Base-by-base conservation (phyloP, 1,140 invertebrate genomes). In the Aphelenchoides besseyi region DNA sequence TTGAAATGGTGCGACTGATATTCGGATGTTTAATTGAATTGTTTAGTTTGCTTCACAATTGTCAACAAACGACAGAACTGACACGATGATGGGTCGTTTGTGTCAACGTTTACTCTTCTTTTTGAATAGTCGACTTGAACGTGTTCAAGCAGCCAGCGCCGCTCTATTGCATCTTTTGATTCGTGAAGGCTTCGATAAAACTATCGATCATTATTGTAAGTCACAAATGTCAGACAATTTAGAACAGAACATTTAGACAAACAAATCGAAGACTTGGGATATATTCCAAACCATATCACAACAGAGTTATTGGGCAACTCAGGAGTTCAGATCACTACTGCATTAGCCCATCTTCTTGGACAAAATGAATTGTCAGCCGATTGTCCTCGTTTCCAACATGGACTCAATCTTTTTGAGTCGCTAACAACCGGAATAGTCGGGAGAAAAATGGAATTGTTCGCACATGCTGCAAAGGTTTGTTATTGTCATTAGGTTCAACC, bases 1-100 rank as follows among this genome's bases (percentile, higher is more conserved):
- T 96, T 35, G 94, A 93, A 85, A 92, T 94, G 86, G 67, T 88
- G 89, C 71, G 90, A 90, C 86, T 84, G 54, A 37, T 36, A 35
- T 23, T 16, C 41, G 12, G 41, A 48, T 23, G 12, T 23, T 23
- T 23, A 29, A 62, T 74, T 18, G 23, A 23, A 12, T 48, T 64
- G 77, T 82, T 70, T 82, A 86, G 85, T 87, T 86, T 73, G 12
- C 82, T 68, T 26, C 8, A 23, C 35, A 30, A 18, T 23, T 69
- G 16, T 69, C 64, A 16, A 16, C 62, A 1, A 37, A 52, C 36
- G n/a, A 69, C n/a, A 30, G 48, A 2, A n/a, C n/a, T 8, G 63
- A 41, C n/a, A 29, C 12, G 41, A 12, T 33, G 41, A 23, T 66
- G 63, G 16, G 16, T 1, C 16, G 36, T n/a, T 29, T 66, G 16